These are phyloP conservation scores for Limanda limanda DNA, from an alignment of 2,113 vertebrate species.

Conservation along the genomic window DNA sequence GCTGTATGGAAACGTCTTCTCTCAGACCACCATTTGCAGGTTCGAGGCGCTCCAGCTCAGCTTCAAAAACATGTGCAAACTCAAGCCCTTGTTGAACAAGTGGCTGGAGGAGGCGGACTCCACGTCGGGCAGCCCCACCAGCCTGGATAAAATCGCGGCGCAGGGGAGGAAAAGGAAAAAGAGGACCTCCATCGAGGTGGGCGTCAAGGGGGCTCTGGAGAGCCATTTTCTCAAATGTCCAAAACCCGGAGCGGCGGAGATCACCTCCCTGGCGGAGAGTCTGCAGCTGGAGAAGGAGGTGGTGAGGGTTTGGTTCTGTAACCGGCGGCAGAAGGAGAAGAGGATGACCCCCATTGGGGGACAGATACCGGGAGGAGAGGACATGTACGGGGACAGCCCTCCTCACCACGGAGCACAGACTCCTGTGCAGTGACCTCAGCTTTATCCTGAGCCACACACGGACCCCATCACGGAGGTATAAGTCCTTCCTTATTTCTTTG, in stretches of 20 bases:
- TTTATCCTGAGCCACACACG: conserved; percentile 51
- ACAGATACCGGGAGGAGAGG: conserved; percentile 93
- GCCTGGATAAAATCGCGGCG: conserved; percentile 99
- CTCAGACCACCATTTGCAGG: conserved; percentile 99
- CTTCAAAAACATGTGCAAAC: conserved; percentile 99
- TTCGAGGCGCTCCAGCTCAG: conserved; percentile 99
- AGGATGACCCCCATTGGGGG: conserved; percentile 97
- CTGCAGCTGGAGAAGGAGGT: conserved; percentile 99
- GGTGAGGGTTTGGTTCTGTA: conserved; percentile 99
- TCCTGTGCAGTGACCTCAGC: conserved; percentile 91
- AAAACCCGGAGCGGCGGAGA: conserved; percentile 97
- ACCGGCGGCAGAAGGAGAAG: conserved; percentile 99
- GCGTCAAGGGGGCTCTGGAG: conserved; percentile 98
- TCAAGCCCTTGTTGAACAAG: conserved; percentile 99
- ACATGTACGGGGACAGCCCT: conserved; percentile 98
- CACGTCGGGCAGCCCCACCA: conserved; percentile 96
- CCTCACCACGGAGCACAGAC: conserved; percentile 97
- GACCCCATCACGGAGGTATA: conserved; percentile 57
- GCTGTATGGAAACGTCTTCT: conserved; percentile 98
- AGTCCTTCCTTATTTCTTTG: conserved; percentile 61
- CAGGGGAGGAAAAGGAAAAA: conserved; percentile 99
- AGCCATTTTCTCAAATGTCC: conserved; percentile 99
- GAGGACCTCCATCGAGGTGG: conserved; percentile 98
- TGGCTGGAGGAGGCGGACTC: conserved; percentile 99
- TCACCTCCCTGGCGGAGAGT: conserved; percentile 96